Conservation (phyloP, 2,797 vertebrate genomes). For the Rhodeus uyekii region DNA sequence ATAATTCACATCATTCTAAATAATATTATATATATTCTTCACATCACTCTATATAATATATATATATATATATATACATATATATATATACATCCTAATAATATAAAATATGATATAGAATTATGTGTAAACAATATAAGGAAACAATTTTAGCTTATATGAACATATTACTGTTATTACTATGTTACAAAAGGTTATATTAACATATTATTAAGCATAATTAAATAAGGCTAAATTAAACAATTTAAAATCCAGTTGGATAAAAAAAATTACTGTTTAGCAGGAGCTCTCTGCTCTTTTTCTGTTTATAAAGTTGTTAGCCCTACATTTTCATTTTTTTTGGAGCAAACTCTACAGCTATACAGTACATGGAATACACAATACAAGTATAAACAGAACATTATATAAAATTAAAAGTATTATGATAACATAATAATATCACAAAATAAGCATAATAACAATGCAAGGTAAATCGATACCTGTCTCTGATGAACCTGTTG, state of each 20-base stretch:
- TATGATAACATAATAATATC: background rate
- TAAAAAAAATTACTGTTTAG: background rate
- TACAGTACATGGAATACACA: background rate
- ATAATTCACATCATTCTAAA: too few relatives aligned
- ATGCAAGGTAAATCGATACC: constrained; percentile 31
- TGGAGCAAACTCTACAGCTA: background rate
- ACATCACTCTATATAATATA: too few relatives aligned
- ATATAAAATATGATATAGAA: too few relatives aligned
- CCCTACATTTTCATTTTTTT: background rate
- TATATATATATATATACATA: too few relatives aligned
- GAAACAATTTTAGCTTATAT: too few relatives aligned
- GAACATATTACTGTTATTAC: too few relatives aligned
- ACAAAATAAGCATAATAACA: background rate
- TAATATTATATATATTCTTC: too few relatives aligned
- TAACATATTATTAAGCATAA: too few relatives aligned
- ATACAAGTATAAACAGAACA: background rate
- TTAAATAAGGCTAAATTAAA: too few relatives aligned
- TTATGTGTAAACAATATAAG: too few relatives aligned
- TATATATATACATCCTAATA: too few relatives aligned
- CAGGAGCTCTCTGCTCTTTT: background rate
- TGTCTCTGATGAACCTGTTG: background rate
- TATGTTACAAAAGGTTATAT: too few relatives aligned
- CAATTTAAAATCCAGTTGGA: background rate
- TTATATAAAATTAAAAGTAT: background rate
- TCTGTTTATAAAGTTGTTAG: background rate